Evolutionary conservation across 2,113 vertebrate genomes (phyloP), one percentile per base, ranked within the genome.

Genomic region (Epinephelus moara): DNA sequence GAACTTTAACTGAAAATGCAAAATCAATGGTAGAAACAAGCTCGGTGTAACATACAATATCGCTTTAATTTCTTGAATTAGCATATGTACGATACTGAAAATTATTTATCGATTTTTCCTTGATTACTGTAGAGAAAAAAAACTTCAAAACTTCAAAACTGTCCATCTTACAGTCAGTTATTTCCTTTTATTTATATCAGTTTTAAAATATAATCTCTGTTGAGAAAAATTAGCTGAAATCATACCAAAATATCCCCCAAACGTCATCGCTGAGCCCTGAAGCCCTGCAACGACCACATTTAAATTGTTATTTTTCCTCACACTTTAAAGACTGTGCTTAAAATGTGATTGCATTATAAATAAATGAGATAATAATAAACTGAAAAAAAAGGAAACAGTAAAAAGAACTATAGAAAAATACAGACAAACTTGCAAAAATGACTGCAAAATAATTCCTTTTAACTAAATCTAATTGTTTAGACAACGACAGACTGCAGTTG

Each of bases 1-100:
- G 49, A 92, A 89, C 70, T 82, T 70, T 49, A 61, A 86, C 83
- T 74, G 67, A 81, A 85, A 78, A 90, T 84, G 70, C 63, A 78
- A 91, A 91, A 80, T 3, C 8, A 0, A 11, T 72, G 49, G 19
- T 21, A 52, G 21, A 64, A 75, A 60, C 27, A 55, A 62, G 33
- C 14, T 47, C 15, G 53, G 23, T 47, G 2, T 47, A 72, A 69
- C 33, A 68, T 40, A 63, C 70, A n/a, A 27, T 72, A 18, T 19
- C 17, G 19, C 8, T 64, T 66, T 10, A 27, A 55, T 27, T 55
- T 52, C 7, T 45, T 57, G 33, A 61, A 23, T 17, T 3, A 27
- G 17, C 61, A 13, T 14, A 15, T 37, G 57, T 27, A 25, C 21
- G 50, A 40, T 50, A 17, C 17, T 50, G 18, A 30, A 12, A 60